Evolutionary conservation across 2,888 invertebrate species (phyloP), one percentile per base, ranked within the genome.

Genomic region (Fragum fragum): DNA sequence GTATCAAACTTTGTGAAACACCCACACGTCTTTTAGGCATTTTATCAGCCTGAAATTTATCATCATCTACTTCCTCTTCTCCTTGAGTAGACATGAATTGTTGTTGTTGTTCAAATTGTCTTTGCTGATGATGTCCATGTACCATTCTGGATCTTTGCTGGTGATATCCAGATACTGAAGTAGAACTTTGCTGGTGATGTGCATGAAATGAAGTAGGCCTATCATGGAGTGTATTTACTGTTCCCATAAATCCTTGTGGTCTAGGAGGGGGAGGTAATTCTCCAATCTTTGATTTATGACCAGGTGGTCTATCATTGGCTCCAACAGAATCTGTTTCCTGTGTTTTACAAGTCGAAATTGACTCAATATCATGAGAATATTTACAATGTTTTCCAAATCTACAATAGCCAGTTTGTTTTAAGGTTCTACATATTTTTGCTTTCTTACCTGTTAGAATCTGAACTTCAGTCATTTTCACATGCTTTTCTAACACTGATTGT

Each of bases 331-430:
- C 52, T 26, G 53, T 42, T 52, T 78, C 75, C 55, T 66, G 66
- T n/a, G 73, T 61, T 11, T 87, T 74, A 52, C 80, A 81, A 63
- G 81, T 76, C 16, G 47, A 47, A 57, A 82, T 95, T 93, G 98
- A 98, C 36, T 79, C 28, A 0, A 97, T 97, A 91, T 98, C 98
- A 94, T 98, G 98, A 0, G 98, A 98, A 94, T 97, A 98, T 89
- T 97, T 97, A 94, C 98, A 98, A 91, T 97, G 98, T 92, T 97
- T 97, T 0, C 98, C 98, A 95, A 98, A 98, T 71, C 97, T 96
- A 94, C 98, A 98, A 39, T 97, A 96, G 0, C 98, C 98, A 14
- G 39, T 66, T 93, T 98, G 98, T 52, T 97, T 96, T 93, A 98
- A 98, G 95, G 98, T 98, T 97, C 98, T 98, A 94, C 98, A 98